These are phyloP conservation scores for Alectoris magna DNA, from an alignment of 2,797 vertebrate genomes.

Conservation along the genomic window DNA sequence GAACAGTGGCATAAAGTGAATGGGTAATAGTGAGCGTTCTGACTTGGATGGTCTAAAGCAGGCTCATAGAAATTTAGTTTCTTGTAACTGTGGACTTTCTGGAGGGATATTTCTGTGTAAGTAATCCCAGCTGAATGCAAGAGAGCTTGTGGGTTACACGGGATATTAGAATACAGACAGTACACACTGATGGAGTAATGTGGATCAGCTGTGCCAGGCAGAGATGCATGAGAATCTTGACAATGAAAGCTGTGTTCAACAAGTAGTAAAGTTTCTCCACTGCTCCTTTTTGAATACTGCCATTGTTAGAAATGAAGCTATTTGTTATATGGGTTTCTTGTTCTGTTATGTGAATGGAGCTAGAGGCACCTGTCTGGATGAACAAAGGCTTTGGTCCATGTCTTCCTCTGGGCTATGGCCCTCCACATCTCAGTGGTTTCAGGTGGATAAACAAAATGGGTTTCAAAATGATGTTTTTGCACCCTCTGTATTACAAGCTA, in stretches of 20 bases:
- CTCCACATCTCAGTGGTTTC: neutral
- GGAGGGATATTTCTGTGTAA: neutral
- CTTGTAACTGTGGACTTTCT: neutral
- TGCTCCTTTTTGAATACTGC: neutral
- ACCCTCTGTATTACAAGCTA: neutral
- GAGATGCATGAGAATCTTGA: slow-evolving; percentile 47
- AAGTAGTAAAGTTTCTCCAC: slow-evolving; percentile 9
- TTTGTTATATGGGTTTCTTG: neutral
- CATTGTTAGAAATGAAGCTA: slow-evolving; percentile 28
- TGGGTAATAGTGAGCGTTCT: neutral
- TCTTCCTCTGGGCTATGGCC: neutral
- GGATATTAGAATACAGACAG: neutral
- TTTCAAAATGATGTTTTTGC: neutral
- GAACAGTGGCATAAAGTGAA: neutral
- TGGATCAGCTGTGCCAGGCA: slow-evolving; percentile 74
- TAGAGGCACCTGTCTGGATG: slow-evolving; percentile 35
- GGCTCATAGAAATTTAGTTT: neutral
- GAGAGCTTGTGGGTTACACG: neutral
- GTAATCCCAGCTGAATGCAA: neutral
- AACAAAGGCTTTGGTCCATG: neutral
- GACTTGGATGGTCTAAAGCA: neutral
- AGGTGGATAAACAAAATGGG: neutral
- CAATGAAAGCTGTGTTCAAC: slow-evolving; percentile 73
- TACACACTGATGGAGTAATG: neutral
- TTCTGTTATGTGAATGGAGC: neutral